phyloP scores from a whole-genome alignment of 1,140 invertebrate species.

The Pissodes strobi region DNA sequence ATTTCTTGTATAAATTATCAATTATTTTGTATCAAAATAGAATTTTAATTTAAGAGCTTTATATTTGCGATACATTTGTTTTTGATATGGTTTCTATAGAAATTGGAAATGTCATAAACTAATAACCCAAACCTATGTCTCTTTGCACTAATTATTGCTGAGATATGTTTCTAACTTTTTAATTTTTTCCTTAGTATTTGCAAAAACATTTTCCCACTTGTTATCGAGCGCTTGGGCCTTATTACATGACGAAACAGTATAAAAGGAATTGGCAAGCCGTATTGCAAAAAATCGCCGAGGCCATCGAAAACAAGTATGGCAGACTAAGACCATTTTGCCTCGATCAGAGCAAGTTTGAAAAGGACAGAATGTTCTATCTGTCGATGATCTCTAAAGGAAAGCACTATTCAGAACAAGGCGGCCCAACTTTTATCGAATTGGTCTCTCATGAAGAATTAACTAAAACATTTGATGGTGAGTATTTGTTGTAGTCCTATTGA shows the following conservation, averaged over 20 bases:
- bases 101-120: no score
- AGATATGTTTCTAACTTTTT: no score
- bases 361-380: constrained; percentile 62
- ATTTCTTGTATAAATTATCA: no score
- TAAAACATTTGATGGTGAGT: constrained; percentile 43
- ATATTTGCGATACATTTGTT: no score
- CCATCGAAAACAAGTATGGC: constrained; percentile 66
- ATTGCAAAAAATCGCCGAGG: constrained; percentile 62
- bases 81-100: no score
- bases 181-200: constrained; percentile 55
- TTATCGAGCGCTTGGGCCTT: constrained; percentile 49
- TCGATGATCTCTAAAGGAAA: constrained; percentile 60
- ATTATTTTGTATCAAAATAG: neutral
- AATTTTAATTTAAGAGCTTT: no score
- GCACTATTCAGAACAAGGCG: constrained; percentile 58
- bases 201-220: constrained; percentile 62
- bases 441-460: constrained; percentile 50
- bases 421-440: constrained; percentile 51
- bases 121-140: no score
- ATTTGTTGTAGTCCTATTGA: no score
- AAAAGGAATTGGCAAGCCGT: constrained; percentile 60
- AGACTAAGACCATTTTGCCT: constrained; percentile 63
- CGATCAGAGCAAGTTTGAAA: constrained; percentile 60
- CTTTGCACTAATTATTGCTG: no score
- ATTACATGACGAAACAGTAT: constrained; percentile 57